Percentiles rank a stretch among this genome's conserved stretches.
Conservation (phyloP, 2,888 invertebrate genomes). For the Ceriagrion tenellum region DNA sequence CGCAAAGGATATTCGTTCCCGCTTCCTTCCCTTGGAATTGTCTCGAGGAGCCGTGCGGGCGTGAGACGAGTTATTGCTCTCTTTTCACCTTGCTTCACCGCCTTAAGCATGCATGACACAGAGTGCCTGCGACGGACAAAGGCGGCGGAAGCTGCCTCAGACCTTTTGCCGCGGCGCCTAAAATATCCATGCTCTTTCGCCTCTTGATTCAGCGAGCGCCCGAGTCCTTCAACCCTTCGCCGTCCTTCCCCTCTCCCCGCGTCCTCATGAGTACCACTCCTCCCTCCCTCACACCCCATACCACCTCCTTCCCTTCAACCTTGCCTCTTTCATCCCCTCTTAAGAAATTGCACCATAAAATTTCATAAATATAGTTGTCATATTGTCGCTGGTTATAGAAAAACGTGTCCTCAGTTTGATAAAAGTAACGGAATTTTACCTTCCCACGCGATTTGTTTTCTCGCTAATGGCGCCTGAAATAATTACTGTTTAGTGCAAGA, state of each 20-base stretch:
- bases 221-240: background rate
- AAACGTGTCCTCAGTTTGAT: too few species aligned
- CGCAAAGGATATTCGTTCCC: background rate
- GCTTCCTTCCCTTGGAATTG: background rate
- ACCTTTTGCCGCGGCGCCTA: slow-evolving; percentile 5
- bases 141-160: background rate
- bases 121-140: background rate
- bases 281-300: background rate
- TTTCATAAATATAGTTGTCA: too few species aligned
- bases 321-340: background rate
- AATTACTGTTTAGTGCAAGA: too few species aligned
- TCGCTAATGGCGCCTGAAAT: too few species aligned
- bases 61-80: background rate
- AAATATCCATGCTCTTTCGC: background rate
- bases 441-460: too few species aligned
- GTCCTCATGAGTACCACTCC: background rate
- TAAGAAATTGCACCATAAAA: too few species aligned
- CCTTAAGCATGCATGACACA: slow-evolving; percentile 19
- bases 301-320: background rate
- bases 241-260: background rate
- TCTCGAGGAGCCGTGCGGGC: background rate
- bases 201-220: background rate
- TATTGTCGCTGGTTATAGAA: too few species aligned
- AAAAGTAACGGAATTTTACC: too few species aligned
- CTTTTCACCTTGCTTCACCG: background rate